These are phyloP conservation scores for Sebastes kiyomatsui DNA, from an alignment of 2,797 vertebrate genomes.

Conservation along the genomic window DNA sequence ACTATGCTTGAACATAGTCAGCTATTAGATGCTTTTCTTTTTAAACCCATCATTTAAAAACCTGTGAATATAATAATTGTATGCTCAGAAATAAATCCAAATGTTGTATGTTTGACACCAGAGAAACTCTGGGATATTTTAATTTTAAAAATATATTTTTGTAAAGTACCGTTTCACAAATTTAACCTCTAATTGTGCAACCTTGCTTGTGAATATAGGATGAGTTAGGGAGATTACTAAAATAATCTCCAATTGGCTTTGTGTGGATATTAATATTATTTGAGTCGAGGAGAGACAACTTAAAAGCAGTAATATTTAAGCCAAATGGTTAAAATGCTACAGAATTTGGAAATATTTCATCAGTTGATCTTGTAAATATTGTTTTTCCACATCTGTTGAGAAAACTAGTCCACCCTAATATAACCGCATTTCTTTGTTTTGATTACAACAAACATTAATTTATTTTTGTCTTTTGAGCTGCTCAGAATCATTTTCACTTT, in stretches of 20 bases:
- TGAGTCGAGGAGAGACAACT: too few relatives aligned
- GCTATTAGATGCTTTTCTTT: not conserved
- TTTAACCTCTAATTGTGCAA: not conserved
- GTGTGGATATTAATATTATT: not conserved
- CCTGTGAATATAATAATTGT: not conserved
- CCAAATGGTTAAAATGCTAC: not conserved
- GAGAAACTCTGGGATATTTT: not conserved
- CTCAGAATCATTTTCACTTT: not conserved
- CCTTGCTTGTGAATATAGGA: not conserved
- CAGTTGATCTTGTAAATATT: too few relatives aligned
- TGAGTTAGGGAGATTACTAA: not conserved
- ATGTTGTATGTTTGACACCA: not conserved
- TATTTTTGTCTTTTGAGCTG: not conserved
- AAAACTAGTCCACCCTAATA: not conserved
- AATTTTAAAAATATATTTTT: accelerated
- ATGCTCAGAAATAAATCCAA: not conserved
- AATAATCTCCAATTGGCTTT: not conserved
- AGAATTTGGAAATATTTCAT: not conserved
- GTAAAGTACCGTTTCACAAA: accelerated
- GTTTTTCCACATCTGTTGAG: not conserved
- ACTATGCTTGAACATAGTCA: not conserved
- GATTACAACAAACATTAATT: not conserved
- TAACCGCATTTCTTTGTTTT: not conserved
- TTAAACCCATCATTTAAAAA: not conserved
- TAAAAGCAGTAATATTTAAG: not conserved